Evolutionary conservation across 2,888 invertebrate species (phyloP), one percentile per base, ranked within the genome.

Genomic region (Acanthosoma haemorrhoidale): DNA sequence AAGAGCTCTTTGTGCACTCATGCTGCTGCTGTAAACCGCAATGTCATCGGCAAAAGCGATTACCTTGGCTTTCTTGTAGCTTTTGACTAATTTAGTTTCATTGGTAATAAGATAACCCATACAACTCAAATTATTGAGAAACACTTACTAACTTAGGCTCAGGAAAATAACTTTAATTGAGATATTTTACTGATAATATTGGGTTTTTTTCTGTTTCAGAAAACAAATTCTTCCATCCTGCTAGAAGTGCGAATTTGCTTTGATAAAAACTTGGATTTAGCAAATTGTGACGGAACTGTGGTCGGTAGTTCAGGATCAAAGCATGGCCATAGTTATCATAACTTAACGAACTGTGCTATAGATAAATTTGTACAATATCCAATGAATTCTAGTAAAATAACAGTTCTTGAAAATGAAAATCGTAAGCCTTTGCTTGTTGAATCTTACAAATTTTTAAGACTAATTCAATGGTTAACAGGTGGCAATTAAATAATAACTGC

Each of bases 181-280:
- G n/a, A n/a, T n/a, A n/a, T n/a, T n/a, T n/a, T n/a, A n/a, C n/a
- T n/a, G 11, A 13, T 43, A 2, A 31, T 11, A 34, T 61, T n/a
- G 11, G 36, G 21, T 18, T 32, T 39, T 32, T n/a, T 69, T 73
- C 70, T 74, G 61, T 70, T 64, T 79, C 77, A 60, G 60, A 36
- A 60, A 32, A 4, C 18, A 60, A 32, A 60, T 32, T 5, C 83
- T 2, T 87, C 85, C 76, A 77, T 92, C 63, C 84, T 85, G 51
- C n/a, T 51, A 18, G 91, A 92, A 78, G 85, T 92, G 68, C 82
- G 89, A 18, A 83, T 92, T 63, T 92, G 92, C 77, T 88, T 92
- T 75, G 82, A 87, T 77, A 91, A 89, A 77, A 78, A 80, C 0
- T 79, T 92, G 18, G 78, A 84, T 38, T 77, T 89, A 15, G 82